Evolutionary conservation across 1,140 invertebrate genomes (phyloP).

Genomic region (Neodiprion pinetum): DNA sequence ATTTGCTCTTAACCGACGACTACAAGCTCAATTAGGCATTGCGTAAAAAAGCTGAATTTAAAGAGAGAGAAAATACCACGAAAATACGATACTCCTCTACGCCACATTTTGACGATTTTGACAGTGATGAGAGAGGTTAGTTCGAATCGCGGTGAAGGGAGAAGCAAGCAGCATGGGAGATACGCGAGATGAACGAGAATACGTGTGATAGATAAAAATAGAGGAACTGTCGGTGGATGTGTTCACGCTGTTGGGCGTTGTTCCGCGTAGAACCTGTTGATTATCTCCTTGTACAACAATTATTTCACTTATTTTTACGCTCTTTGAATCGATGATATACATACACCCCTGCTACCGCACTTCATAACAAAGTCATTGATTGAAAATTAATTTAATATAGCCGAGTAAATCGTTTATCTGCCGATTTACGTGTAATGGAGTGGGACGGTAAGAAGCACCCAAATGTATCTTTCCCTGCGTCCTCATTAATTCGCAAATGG

Average conservation of each 20-base stretch:
- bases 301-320: neutral
- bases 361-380: neutral
- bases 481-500: too few species aligned
- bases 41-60: neutral
- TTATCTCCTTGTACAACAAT: slow-evolving; percentile 18
- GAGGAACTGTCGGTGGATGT: slow-evolving; percentile 20
- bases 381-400: neutral
- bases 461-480: neutral
- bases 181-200: neutral
- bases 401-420: slow-evolving; percentile 8
- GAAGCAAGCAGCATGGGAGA: too few species aligned
- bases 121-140: neutral
- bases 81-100: neutral
- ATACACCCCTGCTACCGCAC: neutral
- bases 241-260: slow-evolving; percentile 31
- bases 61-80: neutral
- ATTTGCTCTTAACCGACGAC: too few species aligned
- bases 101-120: neutral
- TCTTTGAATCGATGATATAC: slow-evolving; percentile 6
- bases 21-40: too few species aligned
- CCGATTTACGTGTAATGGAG: neutral
- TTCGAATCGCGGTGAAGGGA: slow-evolving; percentile 8
- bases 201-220: slow-evolving; percentile 13
- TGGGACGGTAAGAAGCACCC: neutral
- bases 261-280: slow-evolving; percentile 35